phyloP scores from a whole-genome alignment of 1,140 invertebrate genomes.

The Choristoneura fumiferana region DNA sequence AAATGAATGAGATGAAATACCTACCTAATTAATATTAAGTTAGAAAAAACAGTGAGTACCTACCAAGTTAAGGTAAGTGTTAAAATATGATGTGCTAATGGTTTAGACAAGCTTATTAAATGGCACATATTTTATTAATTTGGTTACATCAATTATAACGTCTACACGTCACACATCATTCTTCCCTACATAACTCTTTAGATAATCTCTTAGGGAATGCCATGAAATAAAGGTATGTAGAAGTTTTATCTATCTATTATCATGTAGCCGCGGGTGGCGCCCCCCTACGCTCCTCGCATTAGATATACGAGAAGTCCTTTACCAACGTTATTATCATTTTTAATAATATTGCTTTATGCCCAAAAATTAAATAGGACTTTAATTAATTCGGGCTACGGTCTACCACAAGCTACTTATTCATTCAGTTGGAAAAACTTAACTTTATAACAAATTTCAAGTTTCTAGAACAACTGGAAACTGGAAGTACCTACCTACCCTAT shows the following conservation, averaged over 20 bases:
- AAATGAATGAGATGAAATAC: too few species aligned
- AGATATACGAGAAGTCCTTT: slow-evolving; percentile 12
- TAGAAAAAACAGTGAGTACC: too few species aligned
- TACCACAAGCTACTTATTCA: too few species aligned
- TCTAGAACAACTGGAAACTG: too few species aligned
- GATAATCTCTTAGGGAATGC: slow-evolving; percentile 7
- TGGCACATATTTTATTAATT: not conserved
- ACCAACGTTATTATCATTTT: slow-evolving; percentile 8
- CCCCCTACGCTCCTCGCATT: slow-evolving; percentile 1
- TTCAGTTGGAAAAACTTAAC: too few species aligned
- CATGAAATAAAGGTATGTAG: slow-evolving; percentile 10
- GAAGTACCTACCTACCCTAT: too few species aligned
- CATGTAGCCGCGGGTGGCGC: not conserved
- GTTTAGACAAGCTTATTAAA: too few species aligned
- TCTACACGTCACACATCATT: slow-evolving; percentile 8
- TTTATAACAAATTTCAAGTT: too few species aligned
- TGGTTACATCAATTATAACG: slow-evolving; percentile 4
- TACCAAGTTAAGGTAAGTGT: too few species aligned
- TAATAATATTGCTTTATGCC: slow-evolving; percentile 10
- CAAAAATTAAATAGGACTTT: not conserved
- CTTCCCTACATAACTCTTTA: slow-evolving; percentile 4
- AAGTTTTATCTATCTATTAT: not conserved
- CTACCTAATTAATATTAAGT: too few species aligned
- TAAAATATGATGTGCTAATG: too few species aligned
- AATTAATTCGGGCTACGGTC: not conserved